Conservation (phyloP, 2,888 invertebrate species). For the Caenorhabditis angaria region DNA sequence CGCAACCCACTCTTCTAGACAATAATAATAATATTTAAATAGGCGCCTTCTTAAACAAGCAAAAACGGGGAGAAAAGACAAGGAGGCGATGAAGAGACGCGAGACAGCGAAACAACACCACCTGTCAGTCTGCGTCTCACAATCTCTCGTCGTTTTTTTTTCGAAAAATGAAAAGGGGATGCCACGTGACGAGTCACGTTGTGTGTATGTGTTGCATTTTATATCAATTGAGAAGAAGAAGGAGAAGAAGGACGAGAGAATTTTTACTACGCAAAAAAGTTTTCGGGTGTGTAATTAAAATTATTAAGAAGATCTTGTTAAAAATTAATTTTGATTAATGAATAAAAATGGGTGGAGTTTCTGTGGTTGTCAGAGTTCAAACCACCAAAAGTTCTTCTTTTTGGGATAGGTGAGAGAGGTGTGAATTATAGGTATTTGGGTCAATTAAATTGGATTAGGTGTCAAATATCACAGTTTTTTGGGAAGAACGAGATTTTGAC, state of each 20-base stretch:
- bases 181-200: constrained; percentile 9
- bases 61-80: constrained; percentile 3
- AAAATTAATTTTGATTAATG: too few relatives aligned
- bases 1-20: background rate
- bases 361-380: too few relatives aligned
- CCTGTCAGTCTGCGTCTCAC: background rate
- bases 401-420: background rate
- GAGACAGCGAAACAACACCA: background rate
- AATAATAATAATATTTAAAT: constrained; percentile 2
- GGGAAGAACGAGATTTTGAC: too few relatives aligned
- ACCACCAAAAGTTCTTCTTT: background rate
- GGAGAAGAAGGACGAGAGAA: constrained; percentile 3
- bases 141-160: too few relatives aligned
- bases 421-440: background rate
- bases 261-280: background rate
- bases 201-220: background rate
- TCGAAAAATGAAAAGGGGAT: background rate
- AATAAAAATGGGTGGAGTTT: too few relatives aligned
- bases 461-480: too few relatives aligned
- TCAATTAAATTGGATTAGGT: too few relatives aligned
- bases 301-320: constrained; percentile 12
- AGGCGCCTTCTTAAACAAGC: constrained; percentile 7
- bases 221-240: background rate
- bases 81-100: background rate
- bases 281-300: constrained; percentile 19